A percentile compares a stretch with the other conserved stretches of the same genome.
These are phyloP conservation scores for Leptinotarsa haldemani DNA, from an alignment of 2,888 invertebrate genomes.

Conservation along the genomic window DNA sequence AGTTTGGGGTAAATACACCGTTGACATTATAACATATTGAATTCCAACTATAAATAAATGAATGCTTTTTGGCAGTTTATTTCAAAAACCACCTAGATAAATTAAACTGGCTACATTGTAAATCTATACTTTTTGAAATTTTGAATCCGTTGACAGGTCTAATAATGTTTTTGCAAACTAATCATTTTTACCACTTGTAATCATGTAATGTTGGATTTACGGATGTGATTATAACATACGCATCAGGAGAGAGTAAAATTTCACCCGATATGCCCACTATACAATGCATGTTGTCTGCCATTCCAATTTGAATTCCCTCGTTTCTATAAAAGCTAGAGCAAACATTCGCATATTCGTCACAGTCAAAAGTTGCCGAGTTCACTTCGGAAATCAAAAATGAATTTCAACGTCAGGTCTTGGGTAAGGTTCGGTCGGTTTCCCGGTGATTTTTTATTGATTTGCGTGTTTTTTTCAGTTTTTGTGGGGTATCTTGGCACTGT, in stretches of 20 bases:
- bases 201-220: slow-evolving; percentile 6
- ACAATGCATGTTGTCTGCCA: slow-evolving; percentile 4
- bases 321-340: slow-evolving; percentile 33
- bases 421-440: slow-evolving; percentile 39
- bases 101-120: too few species aligned
- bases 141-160: not conserved
- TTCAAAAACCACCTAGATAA: too few species aligned
- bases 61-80: too few species aligned
- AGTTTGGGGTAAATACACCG: too few species aligned
- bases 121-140: not conserved
- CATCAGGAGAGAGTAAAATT: slow-evolving; percentile 26
- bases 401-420: slow-evolving; percentile 48
- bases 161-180: not conserved
- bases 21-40: too few species aligned
- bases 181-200: not conserved
- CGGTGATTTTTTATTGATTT: slow-evolving; percentile 20
- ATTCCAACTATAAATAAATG: too few species aligned
- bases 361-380: slow-evolving; percentile 24
- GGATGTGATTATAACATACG: slow-evolving; percentile 24
- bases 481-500: slow-evolving; percentile 46
- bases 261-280: slow-evolving; percentile 24
- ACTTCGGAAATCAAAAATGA: slow-evolving; percentile 17
- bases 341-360: slow-evolving; percentile 28
- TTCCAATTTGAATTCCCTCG: slow-evolving; percentile 19
- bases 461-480: slow-evolving; percentile 47